phyloP scores from a whole-genome alignment of 2,888 invertebrate genomes.

The Linyphia triangularis region DNA sequence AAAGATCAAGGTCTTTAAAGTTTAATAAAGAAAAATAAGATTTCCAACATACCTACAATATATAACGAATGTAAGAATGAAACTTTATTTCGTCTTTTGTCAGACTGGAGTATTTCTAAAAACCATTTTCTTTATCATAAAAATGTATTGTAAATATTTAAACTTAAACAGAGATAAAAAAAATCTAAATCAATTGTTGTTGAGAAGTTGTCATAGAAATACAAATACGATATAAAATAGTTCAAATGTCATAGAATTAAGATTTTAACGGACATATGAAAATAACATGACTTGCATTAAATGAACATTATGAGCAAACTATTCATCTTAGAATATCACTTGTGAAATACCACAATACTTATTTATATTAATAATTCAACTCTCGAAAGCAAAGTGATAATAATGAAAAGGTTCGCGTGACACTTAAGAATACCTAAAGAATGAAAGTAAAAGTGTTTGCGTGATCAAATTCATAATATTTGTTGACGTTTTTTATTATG shows the following conservation, averaged over 20 bases:
- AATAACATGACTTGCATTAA: neutral
- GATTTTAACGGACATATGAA: neutral
- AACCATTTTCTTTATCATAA: neutral
- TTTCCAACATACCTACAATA: too few relatives aligned
- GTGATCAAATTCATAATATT: too few relatives aligned
- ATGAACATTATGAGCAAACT: neutral
- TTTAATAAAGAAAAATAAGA: too few relatives aligned
- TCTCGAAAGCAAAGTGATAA: neutral
- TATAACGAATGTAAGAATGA: neutral
- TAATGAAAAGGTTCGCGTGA: too few relatives aligned
- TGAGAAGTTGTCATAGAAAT: conserved; percentile 28
- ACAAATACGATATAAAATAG: neutral
- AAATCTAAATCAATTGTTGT: conserved; percentile 9
- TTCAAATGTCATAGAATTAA: conserved; percentile 4
- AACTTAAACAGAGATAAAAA: neutral
- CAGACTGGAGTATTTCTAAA: neutral
- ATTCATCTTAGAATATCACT: neutral
- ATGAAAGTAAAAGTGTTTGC: too few relatives aligned
- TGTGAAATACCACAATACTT: neutral
- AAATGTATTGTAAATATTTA: neutral
- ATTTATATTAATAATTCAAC: neutral
- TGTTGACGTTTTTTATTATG: too few relatives aligned
- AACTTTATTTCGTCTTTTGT: neutral
- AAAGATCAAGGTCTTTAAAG: too few relatives aligned
- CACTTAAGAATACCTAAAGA: too few relatives aligned